These are phyloP conservation scores for Scatophagus argus DNA, from an alignment of 2,113 vertebrate genomes.

Conservation along the genomic window DNA sequence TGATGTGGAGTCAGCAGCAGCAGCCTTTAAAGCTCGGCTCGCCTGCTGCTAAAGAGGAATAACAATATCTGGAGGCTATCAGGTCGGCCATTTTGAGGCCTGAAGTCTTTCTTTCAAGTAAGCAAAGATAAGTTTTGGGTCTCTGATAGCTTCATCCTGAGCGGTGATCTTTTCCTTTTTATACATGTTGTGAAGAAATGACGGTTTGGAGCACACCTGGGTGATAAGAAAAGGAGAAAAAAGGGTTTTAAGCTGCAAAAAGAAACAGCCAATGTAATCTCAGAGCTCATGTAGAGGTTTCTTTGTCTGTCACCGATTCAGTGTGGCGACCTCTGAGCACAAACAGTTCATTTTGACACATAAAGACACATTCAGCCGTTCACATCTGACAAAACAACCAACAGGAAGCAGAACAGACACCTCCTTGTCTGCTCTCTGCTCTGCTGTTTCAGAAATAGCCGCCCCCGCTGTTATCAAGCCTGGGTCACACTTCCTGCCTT, in stretches of 20 bases:
- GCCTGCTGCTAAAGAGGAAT: not conserved
- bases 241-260: not conserved
- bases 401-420: conserved; percentile 76
- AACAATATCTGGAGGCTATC: conserved; percentile 16
- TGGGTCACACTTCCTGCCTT: conserved; percentile 76
- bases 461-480: conserved; percentile 70
- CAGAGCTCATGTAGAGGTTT: not conserved
- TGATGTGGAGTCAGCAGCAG: conserved; percentile 56
- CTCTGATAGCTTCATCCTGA: not conserved
- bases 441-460: conserved; percentile 60
- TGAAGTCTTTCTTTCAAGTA: not conserved
- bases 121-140: not conserved
- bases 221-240: not conserved
- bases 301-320: conserved; percentile 26
- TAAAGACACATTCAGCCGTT: conserved; percentile 65
- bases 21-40: conserved; percentile 28
- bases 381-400: conserved; percentile 77
- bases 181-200: not conserved
- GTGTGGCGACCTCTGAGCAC: conserved; percentile 34
- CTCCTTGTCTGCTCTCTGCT: conserved; percentile 62
- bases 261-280: not conserved
- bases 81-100: conserved; percentile 34
- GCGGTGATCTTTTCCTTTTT: not conserved
- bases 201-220: not conserved
- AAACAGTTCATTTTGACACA: conserved; percentile 66